Conservation (phyloP, 2,888 invertebrate genomes). For the Netelia fuscicornis region DNA sequence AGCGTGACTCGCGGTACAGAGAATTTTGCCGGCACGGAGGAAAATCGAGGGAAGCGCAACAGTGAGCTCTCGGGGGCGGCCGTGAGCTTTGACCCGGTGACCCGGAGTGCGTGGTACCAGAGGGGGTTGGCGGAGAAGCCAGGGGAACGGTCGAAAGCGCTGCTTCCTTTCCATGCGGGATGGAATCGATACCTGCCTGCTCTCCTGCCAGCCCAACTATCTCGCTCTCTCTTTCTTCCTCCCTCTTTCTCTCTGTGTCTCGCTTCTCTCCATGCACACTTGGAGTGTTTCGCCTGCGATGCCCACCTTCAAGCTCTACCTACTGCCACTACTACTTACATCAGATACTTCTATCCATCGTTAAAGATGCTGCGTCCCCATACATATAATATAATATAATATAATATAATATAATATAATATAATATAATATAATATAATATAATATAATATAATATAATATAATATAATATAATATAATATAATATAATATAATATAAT, state of each 20-base stretch:
- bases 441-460: no score
- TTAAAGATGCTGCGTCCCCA: constrained; percentile 38
- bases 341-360: constrained; percentile 16
- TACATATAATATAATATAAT: no score
- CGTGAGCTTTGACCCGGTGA: constrained; percentile 84
- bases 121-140: constrained; percentile 64
- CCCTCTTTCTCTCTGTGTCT: constrained; percentile 28
- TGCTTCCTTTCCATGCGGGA: constrained; percentile 76
- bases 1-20: neutral
- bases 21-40: constrained; percentile 25
- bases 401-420: no score
- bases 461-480: no score
- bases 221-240: constrained; percentile 63
- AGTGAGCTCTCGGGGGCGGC: constrained; percentile 79
- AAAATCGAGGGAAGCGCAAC: constrained; percentile 75
- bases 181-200: constrained; percentile 82
- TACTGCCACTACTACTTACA: constrained; percentile 18
- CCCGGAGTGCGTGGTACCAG: constrained; percentile 78
- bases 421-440: no score
- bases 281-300: constrained; percentile 47
- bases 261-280: constrained; percentile 39
- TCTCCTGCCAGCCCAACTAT: constrained; percentile 78
- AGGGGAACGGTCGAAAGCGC: constrained; percentile 53
- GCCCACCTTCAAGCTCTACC: constrained; percentile 51
- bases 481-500: no score